phyloP scores from a whole-genome alignment of 2,888 invertebrate genomes.

The Diadegma fenestrale region DNA sequence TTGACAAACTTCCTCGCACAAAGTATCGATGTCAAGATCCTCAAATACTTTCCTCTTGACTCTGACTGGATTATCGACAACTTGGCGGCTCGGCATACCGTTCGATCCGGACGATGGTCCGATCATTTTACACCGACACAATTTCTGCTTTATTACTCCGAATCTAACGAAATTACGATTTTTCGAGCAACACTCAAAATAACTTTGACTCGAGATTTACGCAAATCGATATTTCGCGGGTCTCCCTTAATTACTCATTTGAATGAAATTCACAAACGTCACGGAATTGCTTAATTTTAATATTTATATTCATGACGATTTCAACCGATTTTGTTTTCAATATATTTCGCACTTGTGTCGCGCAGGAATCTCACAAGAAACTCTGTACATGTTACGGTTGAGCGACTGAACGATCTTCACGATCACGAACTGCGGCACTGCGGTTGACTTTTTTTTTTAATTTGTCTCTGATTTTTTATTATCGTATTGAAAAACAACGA shows the following conservation, averaged over 20 bases:
- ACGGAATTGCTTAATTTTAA: conserved; percentile 25
- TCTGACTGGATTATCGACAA: conserved; percentile 73
- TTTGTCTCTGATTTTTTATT: conserved; percentile 10
- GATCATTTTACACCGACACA: conserved; percentile 76
- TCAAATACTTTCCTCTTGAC: conserved; percentile 80
- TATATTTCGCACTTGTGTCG: not conserved
- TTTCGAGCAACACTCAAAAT: conserved; percentile 26
- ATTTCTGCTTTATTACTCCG: not conserved
- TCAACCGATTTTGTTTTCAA: conserved; percentile 10
- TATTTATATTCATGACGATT: conserved; percentile 31
- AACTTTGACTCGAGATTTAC: conserved; percentile 16
- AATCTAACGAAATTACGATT: not conserved
- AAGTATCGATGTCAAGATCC: conserved; percentile 81
- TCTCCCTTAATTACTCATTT: not conserved
- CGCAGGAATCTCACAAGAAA: conserved; percentile 1
- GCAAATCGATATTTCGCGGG: conserved; percentile 16
- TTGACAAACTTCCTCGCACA: conserved; percentile 81
- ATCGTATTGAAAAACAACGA: not conserved
- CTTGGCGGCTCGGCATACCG: conserved; percentile 71
- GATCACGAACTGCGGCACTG: conserved; percentile 24
- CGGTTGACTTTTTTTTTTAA: conserved; percentile 22
- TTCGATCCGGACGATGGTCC: conserved; percentile 80
- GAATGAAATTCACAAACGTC: not conserved
- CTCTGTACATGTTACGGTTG: conserved; percentile 22
- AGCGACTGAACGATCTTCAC: conserved; percentile 3